Conservation (phyloP, 2,888 invertebrate species). For the Venusia cambrica region DNA sequence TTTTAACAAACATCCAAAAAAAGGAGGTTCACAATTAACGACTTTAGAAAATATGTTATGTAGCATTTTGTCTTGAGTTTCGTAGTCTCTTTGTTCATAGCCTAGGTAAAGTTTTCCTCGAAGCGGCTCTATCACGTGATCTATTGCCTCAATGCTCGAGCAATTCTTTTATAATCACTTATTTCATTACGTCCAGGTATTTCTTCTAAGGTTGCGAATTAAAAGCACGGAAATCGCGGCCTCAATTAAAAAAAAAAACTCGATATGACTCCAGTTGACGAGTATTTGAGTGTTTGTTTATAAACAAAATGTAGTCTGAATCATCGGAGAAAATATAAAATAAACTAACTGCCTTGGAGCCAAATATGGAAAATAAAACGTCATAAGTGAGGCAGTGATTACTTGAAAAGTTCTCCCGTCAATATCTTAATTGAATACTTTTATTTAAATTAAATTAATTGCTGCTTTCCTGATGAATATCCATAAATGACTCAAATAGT, state of each 20-base stretch:
- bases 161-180: slow-evolving; percentile 5
- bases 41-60: no score
- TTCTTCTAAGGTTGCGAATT: slow-evolving; percentile 31
- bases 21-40: no score
- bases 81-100: no score
- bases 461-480: no score
- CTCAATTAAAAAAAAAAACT: slow-evolving; percentile 26
- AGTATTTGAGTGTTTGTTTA: slow-evolving; percentile 11
- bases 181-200: slow-evolving; percentile 35
- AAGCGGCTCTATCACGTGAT: slow-evolving; percentile 4
- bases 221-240: slow-evolving; percentile 51
- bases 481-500: no score
- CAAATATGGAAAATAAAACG: slow-evolving; percentile 3
- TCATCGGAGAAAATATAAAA: slow-evolving; percentile 14
- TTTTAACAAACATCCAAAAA: no score
- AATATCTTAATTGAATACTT: no score
- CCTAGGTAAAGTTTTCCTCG: no score
- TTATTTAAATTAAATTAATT: no score
- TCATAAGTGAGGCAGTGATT: no score
- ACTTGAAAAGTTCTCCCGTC: no score
- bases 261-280: slow-evolving; percentile 24
- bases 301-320: slow-evolving; percentile 9
- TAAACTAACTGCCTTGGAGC: slow-evolving; percentile 12
- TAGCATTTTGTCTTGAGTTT: no score
- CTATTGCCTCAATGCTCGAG: not conserved